These are phyloP conservation scores for Australoheros scitulus DNA, from an alignment of 2,113 vertebrate genomes.

Conservation along the genomic window DNA sequence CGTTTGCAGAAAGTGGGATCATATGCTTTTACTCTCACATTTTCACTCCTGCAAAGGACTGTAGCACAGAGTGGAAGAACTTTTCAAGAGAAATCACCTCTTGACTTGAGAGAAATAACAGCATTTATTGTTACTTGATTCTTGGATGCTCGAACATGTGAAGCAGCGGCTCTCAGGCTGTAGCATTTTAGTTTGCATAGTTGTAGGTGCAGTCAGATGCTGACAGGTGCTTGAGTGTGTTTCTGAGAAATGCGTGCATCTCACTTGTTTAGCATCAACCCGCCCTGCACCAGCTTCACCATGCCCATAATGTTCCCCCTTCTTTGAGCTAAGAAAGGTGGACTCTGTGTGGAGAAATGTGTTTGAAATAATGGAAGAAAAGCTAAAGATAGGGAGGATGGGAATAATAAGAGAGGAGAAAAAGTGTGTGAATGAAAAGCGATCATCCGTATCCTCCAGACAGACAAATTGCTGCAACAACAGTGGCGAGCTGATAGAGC, in stretches of 20 bases:
- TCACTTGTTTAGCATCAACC: not conserved
- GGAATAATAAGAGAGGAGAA: constrained; percentile 33
- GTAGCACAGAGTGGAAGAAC: not conserved
- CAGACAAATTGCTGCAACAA: constrained; percentile 36
- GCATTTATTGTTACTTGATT: not conserved
- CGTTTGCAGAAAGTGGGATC: not conserved
- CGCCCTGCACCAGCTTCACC: constrained; percentile 1
- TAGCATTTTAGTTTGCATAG: not conserved
- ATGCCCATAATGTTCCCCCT: not conserved
- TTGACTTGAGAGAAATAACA: not conserved
- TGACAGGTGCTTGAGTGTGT: constrained; percentile 40
- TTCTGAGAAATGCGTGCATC: constrained; percentile 20
- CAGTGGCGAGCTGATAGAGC: constrained; percentile 8
- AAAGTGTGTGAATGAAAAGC: constrained; percentile 36
- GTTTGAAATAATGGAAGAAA: constrained; percentile 29
- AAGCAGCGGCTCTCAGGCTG: not conserved
- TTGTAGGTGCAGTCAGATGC: constrained; percentile 34
- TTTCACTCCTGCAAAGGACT: not conserved
- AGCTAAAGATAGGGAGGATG: constrained; percentile 1
- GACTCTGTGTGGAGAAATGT: constrained; percentile 18
- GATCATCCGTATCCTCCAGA: constrained; percentile 53
- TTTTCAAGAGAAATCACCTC: not conserved
- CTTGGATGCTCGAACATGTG: not conserved
- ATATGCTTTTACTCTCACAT: not conserved
- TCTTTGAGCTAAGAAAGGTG: constrained; percentile 10